Conservation (phyloP, 2,113 vertebrate genomes). For the Corydoras maculifer region DNA sequence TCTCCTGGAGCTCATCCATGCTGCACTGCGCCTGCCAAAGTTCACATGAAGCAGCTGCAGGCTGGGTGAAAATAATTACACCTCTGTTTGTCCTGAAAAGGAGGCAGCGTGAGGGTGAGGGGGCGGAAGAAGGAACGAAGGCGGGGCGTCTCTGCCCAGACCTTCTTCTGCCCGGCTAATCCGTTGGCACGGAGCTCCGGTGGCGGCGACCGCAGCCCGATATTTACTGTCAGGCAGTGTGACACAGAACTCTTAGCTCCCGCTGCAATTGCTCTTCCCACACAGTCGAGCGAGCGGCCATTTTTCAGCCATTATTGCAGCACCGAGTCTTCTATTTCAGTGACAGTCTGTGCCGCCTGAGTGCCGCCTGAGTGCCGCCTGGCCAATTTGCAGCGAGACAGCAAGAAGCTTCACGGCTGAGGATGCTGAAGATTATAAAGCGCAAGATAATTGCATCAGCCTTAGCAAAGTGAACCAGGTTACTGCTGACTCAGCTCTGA, state of each 20-base stretch:
- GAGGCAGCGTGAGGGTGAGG: conserved; percentile 1
- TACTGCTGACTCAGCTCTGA: conserved; percentile 29
- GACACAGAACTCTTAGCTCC: conserved; percentile 9
- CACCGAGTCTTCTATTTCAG: neutral
- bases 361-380: conserved; percentile 7
- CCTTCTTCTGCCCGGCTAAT: conserved; percentile 5
- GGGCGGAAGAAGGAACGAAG: neutral
- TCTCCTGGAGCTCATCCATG: conserved; percentile 38
- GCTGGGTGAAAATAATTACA: conserved; percentile 44
- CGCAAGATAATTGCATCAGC: conserved; percentile 32
- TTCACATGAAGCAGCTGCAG: conserved; percentile 44
- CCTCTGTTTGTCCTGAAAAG: conserved; percentile 39
- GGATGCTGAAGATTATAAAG: conserved; percentile 14
- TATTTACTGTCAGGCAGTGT: conserved; percentile 21
- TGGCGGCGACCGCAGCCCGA: conserved; percentile 14
- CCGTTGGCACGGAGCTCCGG: conserved; percentile 25
- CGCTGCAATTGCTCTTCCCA: conserved; percentile 5
- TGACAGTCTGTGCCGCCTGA: neutral
- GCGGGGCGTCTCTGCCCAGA: conserved; percentile 16
- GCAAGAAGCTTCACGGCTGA: neutral
- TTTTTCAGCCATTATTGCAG: neutral
- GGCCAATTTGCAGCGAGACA: neutral
- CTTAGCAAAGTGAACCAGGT: conserved; percentile 12
- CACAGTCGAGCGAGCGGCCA: neutral
- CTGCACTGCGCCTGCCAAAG: conserved; percentile 35